Evolutionary conservation across 2,797 vertebrate genomes (phyloP).

Genomic region (Pelodytes ibericus): DNA sequence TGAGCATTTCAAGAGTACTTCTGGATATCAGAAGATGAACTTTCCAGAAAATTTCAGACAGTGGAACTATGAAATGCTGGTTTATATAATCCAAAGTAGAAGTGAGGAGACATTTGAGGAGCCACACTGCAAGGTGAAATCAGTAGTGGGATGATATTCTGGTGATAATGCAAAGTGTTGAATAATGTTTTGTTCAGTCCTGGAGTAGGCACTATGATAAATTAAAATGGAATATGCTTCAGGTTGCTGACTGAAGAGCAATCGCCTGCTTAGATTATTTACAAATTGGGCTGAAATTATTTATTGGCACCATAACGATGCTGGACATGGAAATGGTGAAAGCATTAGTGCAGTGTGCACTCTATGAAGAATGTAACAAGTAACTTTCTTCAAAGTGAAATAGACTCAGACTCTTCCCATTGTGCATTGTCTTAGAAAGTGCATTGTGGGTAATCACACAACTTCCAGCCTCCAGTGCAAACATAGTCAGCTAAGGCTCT

Average conservation of each 20-base stretch:
- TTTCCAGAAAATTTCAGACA: background rate
- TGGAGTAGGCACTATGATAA: slow-evolving; percentile 1
- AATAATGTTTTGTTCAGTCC: background rate
- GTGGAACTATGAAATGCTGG: background rate
- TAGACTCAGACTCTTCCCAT: background rate
- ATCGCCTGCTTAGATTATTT: background rate
- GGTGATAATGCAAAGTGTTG: background rate
- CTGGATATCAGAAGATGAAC: background rate
- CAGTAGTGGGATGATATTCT: background rate
- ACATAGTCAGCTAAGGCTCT: slow-evolving; percentile 50
- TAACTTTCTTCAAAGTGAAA: slow-evolving; percentile 1
- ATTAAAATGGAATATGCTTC: background rate
- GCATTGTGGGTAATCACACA: background rate
- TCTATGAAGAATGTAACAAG: slow-evolving; percentile 7
- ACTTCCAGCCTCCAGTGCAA: slow-evolving; percentile 52
- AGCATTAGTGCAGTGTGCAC: slow-evolving; percentile 1
- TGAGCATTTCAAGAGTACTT: background rate
- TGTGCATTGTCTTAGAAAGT: slow-evolving; percentile 17
- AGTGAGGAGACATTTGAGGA: no score
- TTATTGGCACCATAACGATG: slow-evolving; percentile 18
- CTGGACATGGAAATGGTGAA: background rate
- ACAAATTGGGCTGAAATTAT: background rate
- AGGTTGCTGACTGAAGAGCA: background rate
- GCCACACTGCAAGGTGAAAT: no score
- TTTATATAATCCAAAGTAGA: no score